Base-by-base conservation (phyloP, 2,113 vertebrate species). In the Pithys albifrons region DNA sequence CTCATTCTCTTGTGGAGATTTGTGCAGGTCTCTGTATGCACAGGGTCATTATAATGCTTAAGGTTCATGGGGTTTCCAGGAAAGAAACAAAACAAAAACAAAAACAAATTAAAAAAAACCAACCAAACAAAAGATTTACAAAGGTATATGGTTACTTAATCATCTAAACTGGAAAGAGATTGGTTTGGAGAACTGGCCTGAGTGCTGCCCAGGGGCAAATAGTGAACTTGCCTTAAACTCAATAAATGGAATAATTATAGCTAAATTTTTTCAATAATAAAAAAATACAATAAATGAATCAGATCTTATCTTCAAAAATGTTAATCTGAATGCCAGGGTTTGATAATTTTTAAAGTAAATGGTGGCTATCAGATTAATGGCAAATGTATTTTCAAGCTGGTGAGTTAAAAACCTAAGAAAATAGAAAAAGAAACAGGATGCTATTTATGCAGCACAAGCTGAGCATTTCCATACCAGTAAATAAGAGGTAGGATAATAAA, bases 251-350 rank as follows among this genome's bases (percentile, higher is more conserved):
- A 41, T 91, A 74, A 62, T 97, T 91, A 85, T 64, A 74, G 59
- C 58, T 92, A 78, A 89, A 95, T 79, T 29, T 33, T 62, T 81
- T 95, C 93, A 78, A 49, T 96, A 96, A 97, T 95, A 94, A 95
- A 97, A 96, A 95, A 95, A 58, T 89, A 51, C 52, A 77, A 96
- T 84, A 92, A 95, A 96, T 96, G 13, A 94, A 88, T 92, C 72
- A 81, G 58, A 82, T 61, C 73, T 65, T 76, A 57, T 93, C 69
- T 95, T 87, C 85, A 90, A 96, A 82, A 48, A 76, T 23, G 8
- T 46, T 81, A 88, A 93, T 88, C 78, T 95, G 72, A 90, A 71
- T 19, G 3, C 66, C 59, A 58, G 65, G 39, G 61, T 90, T 72
- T 92, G 85, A 93, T 79, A 52, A 74, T 31, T 89, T 67, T 65